Evolutionary conservation across 2,113 vertebrate species (phyloP).

Genomic region (Hypocryptadius cinnamomeus): DNA sequence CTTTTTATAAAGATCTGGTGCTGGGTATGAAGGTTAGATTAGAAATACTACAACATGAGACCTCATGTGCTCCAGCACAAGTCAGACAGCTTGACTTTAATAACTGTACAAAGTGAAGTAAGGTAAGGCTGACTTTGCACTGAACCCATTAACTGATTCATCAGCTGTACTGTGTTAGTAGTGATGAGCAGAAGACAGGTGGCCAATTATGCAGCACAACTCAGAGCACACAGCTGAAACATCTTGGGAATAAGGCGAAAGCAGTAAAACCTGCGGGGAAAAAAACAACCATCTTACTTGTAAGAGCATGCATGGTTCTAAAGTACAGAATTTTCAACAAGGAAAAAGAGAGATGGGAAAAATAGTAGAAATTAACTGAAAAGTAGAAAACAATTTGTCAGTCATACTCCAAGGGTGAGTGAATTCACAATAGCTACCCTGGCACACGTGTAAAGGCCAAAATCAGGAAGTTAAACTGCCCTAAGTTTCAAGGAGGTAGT

Average conservation of each 20-base stretch:
- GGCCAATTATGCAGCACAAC: not conserved
- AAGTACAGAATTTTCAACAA: not conserved
- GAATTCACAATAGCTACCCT: not conserved
- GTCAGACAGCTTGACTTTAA: not conserved
- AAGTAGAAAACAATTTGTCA: not conserved
- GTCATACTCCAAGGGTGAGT: not conserved
- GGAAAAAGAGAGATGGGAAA: not conserved
- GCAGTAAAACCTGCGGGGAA: not conserved
- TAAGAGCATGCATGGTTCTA: not conserved
- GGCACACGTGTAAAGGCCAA: not conserved
- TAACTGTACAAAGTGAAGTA: not conserved
- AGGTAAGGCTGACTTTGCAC: not conserved
- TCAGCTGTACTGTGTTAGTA: not conserved
- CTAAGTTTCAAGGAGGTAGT: not conserved
- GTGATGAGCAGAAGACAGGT: not conserved
- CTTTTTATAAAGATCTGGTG: not conserved
- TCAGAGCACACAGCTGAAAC: not conserved
- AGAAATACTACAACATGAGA: not conserved
- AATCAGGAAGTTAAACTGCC: not conserved
- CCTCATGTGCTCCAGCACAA: not conserved
- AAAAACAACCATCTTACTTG: not conserved
- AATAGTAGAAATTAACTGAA: not conserved
- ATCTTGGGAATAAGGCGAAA: not conserved
- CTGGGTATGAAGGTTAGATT: not conserved
- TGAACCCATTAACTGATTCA: not conserved